These are phyloP conservation scores for Madoqua kirkii DNA, from an alignment of 2,113 vertebrate species.

Conservation along the genomic window DNA sequence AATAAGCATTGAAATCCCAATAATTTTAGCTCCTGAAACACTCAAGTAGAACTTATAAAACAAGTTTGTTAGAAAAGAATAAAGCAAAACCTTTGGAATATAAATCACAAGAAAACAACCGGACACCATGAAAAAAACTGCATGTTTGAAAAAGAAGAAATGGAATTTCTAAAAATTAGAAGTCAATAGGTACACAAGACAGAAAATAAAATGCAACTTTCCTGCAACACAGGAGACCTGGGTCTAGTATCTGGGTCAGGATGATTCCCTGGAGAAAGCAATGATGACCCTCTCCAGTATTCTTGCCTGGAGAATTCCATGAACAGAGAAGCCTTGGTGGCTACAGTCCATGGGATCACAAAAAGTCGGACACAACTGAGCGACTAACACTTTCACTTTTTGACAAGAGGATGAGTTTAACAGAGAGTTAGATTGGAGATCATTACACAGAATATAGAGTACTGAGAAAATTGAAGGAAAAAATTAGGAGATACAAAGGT, in stretches of 20 bases:
- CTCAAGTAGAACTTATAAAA: background rate
- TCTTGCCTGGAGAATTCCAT: background rate
- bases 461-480: too few relatives aligned
- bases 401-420: background rate
- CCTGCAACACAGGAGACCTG: fast-evolving
- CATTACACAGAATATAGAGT: too few relatives aligned
- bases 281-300: background rate
- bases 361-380: background rate
- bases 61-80: background rate
- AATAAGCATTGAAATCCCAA: background rate
- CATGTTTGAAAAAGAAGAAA: background rate
- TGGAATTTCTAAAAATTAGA: background rate
- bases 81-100: background rate
- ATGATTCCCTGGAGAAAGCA: background rate
- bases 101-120: background rate
- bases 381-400: background rate
- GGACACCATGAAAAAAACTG: background rate
- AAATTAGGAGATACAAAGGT: too few relatives aligned
- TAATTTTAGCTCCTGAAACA: background rate
- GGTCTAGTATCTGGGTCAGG: background rate
- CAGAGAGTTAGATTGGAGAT: background rate
- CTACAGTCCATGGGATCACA: background rate
- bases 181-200: background rate
- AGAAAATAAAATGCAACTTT: background rate
- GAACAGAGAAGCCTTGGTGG: background rate